Percentiles rank a stretch among this genome's conserved stretches.
phyloP scores from a whole-genome alignment of 2,797 vertebrate species.

The Peromyscus eremicus region DNA sequence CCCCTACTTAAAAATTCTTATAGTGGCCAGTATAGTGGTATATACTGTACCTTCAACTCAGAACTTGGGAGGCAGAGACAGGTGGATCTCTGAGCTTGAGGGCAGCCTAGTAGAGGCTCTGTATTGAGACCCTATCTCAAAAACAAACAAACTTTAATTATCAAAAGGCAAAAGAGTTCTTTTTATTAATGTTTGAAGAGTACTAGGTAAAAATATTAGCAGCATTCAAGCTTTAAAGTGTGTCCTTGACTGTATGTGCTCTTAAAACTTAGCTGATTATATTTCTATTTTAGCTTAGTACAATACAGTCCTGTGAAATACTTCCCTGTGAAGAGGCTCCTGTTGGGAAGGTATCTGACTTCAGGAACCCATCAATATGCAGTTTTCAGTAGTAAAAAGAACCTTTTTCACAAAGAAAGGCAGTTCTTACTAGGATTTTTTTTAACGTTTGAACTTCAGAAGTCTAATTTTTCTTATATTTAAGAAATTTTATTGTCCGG shows the following conservation, averaged over 20 bases:
- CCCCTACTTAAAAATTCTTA: background rate
- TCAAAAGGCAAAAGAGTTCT: background rate
- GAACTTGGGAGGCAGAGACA: background rate
- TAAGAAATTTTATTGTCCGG: conserved; percentile 26
- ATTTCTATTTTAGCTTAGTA: conserved; percentile 51
- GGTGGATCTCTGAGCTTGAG: background rate
- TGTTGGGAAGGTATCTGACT: conserved; percentile 33
- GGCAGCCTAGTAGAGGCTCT: too few species aligned
- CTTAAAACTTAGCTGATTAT: conserved; percentile 17
- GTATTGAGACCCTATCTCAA: background rate
- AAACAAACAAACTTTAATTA: background rate
- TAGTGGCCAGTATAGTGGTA: background rate
- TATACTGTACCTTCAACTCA: background rate
- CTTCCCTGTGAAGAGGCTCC: background rate
- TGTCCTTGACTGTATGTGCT: conserved; percentile 22
- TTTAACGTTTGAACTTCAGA: conserved; percentile 38
- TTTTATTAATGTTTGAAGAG: conserved; percentile 32
- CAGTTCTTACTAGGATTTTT: conserved; percentile 4
- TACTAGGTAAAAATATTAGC: conserved; percentile 35
- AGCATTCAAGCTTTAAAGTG: conserved; percentile 31
- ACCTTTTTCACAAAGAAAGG: conserved; percentile 46
- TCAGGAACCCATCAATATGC: background rate
- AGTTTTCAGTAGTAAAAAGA: background rate
- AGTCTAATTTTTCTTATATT: conserved; percentile 3
- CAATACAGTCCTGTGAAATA: background rate